These are phyloP conservation scores for Tetropium fuscum DNA, from an alignment of 2,888 invertebrate species.

Conservation along the genomic window DNA sequence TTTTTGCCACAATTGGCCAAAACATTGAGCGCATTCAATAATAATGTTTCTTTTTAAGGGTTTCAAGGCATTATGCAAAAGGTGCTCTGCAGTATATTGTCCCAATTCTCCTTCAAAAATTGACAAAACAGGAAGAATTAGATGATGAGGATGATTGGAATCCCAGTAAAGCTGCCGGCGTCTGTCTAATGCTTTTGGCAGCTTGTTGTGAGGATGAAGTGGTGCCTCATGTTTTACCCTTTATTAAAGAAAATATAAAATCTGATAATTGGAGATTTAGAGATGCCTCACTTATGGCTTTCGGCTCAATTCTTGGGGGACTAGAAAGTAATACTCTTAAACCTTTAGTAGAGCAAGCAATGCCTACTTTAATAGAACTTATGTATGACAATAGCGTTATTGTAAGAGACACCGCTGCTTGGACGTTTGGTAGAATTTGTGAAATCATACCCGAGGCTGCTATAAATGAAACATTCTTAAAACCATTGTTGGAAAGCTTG, in stretches of 20 bases:
- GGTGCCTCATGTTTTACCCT: conserved; percentile 95
- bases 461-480: conserved; percentile 87
- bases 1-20: too few relatives aligned
- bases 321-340: conserved; percentile 88
- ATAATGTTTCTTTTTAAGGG: conserved; percentile 66
- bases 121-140: conserved; percentile 96
- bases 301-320: conserved; percentile 87
- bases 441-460: conserved; percentile 97
- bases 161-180: conserved; percentile 98
- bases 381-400: conserved; percentile 96
- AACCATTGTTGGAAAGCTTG: conserved; percentile 83
- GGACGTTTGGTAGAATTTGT: conserved; percentile 95
- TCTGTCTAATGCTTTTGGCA: conserved; percentile 97
- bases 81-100: conserved; percentile 96
- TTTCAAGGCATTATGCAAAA: conserved; percentile 97
- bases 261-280: conserved; percentile 87
- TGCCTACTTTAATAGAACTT: conserved; percentile 94
- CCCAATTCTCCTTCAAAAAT: conserved; percentile 91
- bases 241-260: conserved; percentile 95
- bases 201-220: conserved; percentile 95
- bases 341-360: conserved; percentile 95
- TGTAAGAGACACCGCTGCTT: conserved; percentile 97
- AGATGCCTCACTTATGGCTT: conserved; percentile 99
- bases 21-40: too few relatives aligned
- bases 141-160: conserved; percentile 99